Percentiles rank a stretch among this genome's conserved stretches.
Conservation (phyloP, 1,140 invertebrate genomes). For the Dinothrombium tinctorium region DNA sequence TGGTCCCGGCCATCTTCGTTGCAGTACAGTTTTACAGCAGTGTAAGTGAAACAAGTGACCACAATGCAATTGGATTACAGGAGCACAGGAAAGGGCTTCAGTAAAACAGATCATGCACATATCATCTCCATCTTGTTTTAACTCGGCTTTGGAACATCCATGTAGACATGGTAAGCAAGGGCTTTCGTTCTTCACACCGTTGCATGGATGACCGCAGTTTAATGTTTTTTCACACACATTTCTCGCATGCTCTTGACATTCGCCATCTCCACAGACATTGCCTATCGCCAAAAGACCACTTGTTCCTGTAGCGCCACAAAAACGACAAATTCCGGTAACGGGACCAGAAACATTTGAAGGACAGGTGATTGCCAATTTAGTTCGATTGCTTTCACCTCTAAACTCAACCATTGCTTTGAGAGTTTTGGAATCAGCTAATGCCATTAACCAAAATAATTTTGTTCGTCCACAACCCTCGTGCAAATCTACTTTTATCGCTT, state of each 20-base stretch:
- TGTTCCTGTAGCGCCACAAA: constrained; percentile 60
- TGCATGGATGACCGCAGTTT: constrained; percentile 71
- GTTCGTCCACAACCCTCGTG: constrained; percentile 86
- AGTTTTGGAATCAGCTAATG: constrained; percentile 69
- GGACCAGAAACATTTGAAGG: not conserved
- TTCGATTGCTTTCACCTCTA: constrained; percentile 37
- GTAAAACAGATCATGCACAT: constrained; percentile 99
- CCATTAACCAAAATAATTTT: constrained; percentile 80
- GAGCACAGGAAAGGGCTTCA: constrained; percentile 75
- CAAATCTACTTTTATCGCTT: constrained; percentile 54
- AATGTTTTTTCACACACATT: constrained; percentile 60
- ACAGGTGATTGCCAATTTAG: not conserved
- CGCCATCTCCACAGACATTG: constrained; percentile 73
- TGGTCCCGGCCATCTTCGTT: constrained; percentile 73
- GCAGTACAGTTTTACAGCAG: constrained; percentile 62
- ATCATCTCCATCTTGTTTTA: constrained; percentile 86
- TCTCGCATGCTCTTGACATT: constrained; percentile 68
- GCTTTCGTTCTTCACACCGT: constrained; percentile 58
- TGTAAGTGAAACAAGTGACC: constrained; percentile 89
- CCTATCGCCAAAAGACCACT: constrained; percentile 65
- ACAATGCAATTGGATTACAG: constrained; percentile 75
- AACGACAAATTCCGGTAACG: constrained; percentile 55
- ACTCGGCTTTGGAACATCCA: constrained; percentile 23
- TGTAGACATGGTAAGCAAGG: constrained; percentile 66
- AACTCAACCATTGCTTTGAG: constrained; percentile 85